Percentiles rank a stretch among this genome's conserved stretches.
These are phyloP conservation scores for Perognathus longimembris DNA, from an alignment of 2,113 vertebrate species.

Conservation along the genomic window DNA sequence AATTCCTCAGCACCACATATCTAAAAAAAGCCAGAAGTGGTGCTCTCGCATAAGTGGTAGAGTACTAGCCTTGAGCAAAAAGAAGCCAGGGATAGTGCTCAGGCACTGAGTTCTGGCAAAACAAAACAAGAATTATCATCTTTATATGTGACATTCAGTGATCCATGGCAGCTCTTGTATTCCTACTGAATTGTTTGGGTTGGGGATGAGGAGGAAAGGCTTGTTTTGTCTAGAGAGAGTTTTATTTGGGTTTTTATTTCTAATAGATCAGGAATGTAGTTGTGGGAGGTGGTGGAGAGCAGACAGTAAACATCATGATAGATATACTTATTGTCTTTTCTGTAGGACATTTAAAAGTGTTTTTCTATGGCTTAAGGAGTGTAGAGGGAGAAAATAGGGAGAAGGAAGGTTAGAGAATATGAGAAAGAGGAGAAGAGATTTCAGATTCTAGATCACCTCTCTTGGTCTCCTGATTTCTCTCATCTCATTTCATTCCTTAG, in stretches of 20 bases:
- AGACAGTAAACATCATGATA: background rate
- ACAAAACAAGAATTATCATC: background rate
- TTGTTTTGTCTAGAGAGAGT: background rate
- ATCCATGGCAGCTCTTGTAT: background rate
- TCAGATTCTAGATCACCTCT: background rate
- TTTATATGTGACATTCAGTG: background rate
- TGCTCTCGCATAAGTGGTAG: too few species aligned
- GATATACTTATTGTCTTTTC: background rate
- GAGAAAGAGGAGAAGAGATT: background rate
- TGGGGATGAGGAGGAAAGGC: background rate
- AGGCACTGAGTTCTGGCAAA: too few species aligned
- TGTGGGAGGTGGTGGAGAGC: background rate
- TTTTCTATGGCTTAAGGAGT: conserved; percentile 14
- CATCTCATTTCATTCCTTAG: background rate
- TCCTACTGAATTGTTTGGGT: background rate
- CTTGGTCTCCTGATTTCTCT: background rate
- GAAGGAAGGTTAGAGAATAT: background rate
- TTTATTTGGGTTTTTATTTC: background rate
- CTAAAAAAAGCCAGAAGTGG: too few species aligned
- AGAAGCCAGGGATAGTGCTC: too few species aligned
- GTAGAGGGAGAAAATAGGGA: background rate
- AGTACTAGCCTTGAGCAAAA: too few species aligned
- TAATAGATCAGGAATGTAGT: too few species aligned
- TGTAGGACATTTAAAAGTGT: background rate
- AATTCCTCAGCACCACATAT: too few species aligned